Conservation (phyloP, 2,888 invertebrate species). For the Pollenia griseotomentosa region DNA sequence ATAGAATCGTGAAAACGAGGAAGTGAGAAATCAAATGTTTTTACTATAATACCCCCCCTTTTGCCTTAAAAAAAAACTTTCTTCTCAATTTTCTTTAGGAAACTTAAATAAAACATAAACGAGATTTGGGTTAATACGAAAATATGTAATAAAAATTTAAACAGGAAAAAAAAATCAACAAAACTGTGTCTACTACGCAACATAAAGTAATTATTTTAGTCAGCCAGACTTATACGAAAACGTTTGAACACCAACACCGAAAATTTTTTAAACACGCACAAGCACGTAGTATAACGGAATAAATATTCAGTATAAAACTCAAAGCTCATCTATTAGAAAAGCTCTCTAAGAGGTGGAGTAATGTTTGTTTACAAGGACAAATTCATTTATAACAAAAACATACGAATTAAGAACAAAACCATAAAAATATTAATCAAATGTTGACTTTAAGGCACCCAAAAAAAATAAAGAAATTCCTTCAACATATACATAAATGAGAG, state of each 20-base stretch:
- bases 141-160: constrained; percentile 16
- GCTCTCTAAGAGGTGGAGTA: not conserved
- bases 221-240: not conserved
- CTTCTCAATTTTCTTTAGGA: too few species aligned
- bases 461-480: not conserved
- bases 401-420: constrained; percentile 19
- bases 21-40: too few species aligned
- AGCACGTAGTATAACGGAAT: not conserved
- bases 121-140: constrained; percentile 33
- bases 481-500: not conserved
- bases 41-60: too few species aligned
- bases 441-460: constrained; percentile 14
- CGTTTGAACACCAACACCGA: not conserved
- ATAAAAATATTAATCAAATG: constrained; percentile 14
- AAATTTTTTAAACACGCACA: constrained; percentile 13
- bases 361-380: not conserved
- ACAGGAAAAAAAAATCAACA: not conserved
- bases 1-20: too few species aligned
- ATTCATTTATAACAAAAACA: constrained; percentile 1
- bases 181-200: constrained; percentile 9
- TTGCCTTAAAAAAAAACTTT: too few species aligned
- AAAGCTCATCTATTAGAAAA: not conserved
- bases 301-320: not conserved
- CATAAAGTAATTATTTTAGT: constrained; percentile 18
- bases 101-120: not conserved